Conservation (phyloP, 2,113 vertebrate species). For the Callipepla californica region DNA sequence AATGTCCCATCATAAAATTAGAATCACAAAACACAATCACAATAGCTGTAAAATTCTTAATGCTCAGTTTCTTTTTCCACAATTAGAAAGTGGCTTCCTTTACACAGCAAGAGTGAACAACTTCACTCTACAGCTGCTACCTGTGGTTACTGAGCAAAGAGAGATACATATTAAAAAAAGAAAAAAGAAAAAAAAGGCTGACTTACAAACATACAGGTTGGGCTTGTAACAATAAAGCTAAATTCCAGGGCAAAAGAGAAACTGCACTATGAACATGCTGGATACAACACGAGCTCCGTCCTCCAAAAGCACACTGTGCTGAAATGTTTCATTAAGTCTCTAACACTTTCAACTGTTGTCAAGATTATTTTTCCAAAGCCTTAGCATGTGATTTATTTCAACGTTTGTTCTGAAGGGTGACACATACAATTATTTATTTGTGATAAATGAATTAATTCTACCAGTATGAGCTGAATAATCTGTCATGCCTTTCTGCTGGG, state of each 20-base stretch:
- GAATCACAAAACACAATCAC: neutral
- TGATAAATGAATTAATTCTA: conserved; percentile 27
- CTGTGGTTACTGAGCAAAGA: neutral
- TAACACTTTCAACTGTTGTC: neutral
- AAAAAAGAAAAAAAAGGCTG: neutral
- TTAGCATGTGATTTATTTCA: neutral
- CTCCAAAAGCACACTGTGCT: neutral
- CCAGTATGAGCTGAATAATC: neutral
- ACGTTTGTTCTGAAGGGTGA: neutral
- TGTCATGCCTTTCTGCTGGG: neutral
- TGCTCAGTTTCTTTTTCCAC: neutral
- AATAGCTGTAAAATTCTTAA: neutral
- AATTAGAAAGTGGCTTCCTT: neutral
- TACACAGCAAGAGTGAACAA: neutral
- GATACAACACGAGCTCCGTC: neutral
- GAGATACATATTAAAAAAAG: neutral
- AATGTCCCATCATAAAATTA: neutral
- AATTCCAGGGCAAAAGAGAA: neutral
- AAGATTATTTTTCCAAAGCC: neutral
- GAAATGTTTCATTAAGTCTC: neutral
- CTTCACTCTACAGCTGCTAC: neutral
- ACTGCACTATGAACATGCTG: neutral
- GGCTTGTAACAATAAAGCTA: neutral
- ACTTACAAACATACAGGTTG: neutral
- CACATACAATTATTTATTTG: neutral